Base-by-base conservation (phyloP, 2,113 vertebrate genomes). In the Isichthys henryi region DNA sequence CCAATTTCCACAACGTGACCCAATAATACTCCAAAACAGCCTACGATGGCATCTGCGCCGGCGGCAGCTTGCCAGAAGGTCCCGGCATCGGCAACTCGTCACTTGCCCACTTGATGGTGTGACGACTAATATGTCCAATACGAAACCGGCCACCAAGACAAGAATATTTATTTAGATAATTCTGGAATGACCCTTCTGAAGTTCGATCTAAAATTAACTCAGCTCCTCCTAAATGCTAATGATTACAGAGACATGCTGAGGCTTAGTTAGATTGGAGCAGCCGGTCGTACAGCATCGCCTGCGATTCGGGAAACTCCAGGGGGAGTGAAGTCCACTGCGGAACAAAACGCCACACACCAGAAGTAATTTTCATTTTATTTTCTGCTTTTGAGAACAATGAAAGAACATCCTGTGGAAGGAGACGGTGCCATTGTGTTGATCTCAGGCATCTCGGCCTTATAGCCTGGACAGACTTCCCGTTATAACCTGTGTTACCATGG, bases 371-470 rank as follows among this genome's bases (percentile, higher is more conserved):
- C 43, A 43, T 84, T 62, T 50, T 48, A 85, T 83, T 89, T 90
- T 46, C 31, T 48, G 48, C 23, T 83, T 46, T 82, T 35, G 88
- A 62, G 56, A 90, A 82, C 89, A 90, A 48, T 35, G 52, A 17
- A 88, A 52, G 9, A 48, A 88, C 39, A 88, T 90, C 86, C 89
- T 82, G 86, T 88, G 86, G 50, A 66, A 88, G 89, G 70, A 90
- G 89, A 43, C 6, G 49, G 66, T 17, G 86, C 86, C 23, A 88
- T 90, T 90, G 80, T 90, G 35, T 77, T 74, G 74, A 43, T 46
- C 82, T 86, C 82, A 23, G 84, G 50, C 31, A 23, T 84, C 50
- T 53, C 19, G 45, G 80, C 17, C 62, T 90, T 62, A 27, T n/a
- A 56, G 48, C 62, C 62, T 85, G 48, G 74, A 31, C 87, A 86